These are phyloP conservation scores for Mirza zaza DNA, from an alignment of 2,113 vertebrate genomes.

Conservation along the genomic window DNA sequence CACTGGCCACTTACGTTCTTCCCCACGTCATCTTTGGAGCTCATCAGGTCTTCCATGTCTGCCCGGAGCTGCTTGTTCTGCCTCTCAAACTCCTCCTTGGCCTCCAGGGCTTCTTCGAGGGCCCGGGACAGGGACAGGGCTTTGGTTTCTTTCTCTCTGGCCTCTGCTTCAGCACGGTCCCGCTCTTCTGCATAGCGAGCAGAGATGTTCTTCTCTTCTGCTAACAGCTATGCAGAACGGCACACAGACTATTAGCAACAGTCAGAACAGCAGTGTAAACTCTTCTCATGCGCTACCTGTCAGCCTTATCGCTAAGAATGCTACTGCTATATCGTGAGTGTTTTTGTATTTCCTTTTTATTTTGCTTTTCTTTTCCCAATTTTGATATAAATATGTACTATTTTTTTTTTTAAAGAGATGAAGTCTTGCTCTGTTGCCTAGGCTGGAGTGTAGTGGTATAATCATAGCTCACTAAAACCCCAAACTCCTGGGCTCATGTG, in stretches of 20 bases:
- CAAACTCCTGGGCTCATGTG: too few species aligned
- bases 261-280: background rate
- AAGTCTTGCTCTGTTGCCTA: too few species aligned
- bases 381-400: background rate
- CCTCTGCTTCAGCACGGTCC: slow-evolving; percentile 95
- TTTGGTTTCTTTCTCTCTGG: slow-evolving; percentile 97
- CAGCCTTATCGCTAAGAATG: background rate
- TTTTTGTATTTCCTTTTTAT: background rate
- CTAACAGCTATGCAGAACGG: slow-evolving; percentile 87
- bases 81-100: slow-evolving; percentile 95
- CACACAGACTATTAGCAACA: accelerated
- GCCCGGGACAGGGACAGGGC: slow-evolving; percentile 93
- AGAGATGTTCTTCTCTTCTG: slow-evolving; percentile 96
- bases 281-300: accelerated
- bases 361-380: background rate
- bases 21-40: slow-evolving; percentile 98
- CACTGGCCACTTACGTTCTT: slow-evolving; percentile 90
- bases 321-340: background rate
- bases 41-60: slow-evolving; percentile 99
- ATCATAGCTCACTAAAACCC: too few species aligned
- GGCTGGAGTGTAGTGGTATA: too few species aligned
- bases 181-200: slow-evolving; percentile 95
- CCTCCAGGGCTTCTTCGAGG: slow-evolving; percentile 95
- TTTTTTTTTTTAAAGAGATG: too few species aligned
- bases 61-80: slow-evolving; percentile 96